A percentile compares a stretch with the other conserved stretches of the same genome.
These are phyloP conservation scores for Incurvaria masculella DNA, from an alignment of 2,888 invertebrate species.

Conservation along the genomic window DNA sequence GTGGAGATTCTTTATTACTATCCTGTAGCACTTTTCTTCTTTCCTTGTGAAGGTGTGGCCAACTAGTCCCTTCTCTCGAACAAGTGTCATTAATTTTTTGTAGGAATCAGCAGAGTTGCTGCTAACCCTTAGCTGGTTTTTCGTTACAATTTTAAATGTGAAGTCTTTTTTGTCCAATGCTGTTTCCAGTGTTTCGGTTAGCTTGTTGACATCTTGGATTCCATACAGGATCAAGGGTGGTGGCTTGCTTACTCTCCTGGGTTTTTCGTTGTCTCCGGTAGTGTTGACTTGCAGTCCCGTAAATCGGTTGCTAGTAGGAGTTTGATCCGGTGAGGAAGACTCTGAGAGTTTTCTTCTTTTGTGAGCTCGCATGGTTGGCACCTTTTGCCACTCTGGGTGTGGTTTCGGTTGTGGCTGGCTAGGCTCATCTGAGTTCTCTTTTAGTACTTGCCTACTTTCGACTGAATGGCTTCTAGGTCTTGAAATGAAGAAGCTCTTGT, in stretches of 20 bases:
- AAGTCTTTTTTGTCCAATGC: background rate
- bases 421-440: too few relatives aligned
- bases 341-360: too few relatives aligned
- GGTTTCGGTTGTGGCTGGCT: too few relatives aligned
- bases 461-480: too few relatives aligned
- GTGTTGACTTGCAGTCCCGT: background rate
- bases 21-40: conserved; percentile 5
- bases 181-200: background rate
- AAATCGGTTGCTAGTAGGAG: too few relatives aligned
- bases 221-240: conserved; percentile 26
- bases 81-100: conserved; percentile 5
- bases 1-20: conserved; percentile 11
- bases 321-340: too few relatives aligned
- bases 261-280: background rate
- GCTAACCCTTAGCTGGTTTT: background rate
- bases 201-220: conserved; percentile 3
- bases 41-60: conserved; percentile 11
- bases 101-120: conserved; percentile 2
- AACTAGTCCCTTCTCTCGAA: conserved; percentile 4
- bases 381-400: too few relatives aligned
- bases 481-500: too few relatives aligned
- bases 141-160: background rate
- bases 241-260: conserved; percentile 3
- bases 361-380: too few relatives aligned
- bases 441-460: too few relatives aligned